Evolutionary conservation across 2,888 invertebrate species (phyloP), one percentile per base, ranked within the genome.

Genomic region (Drosophila subquinaria): DNA sequence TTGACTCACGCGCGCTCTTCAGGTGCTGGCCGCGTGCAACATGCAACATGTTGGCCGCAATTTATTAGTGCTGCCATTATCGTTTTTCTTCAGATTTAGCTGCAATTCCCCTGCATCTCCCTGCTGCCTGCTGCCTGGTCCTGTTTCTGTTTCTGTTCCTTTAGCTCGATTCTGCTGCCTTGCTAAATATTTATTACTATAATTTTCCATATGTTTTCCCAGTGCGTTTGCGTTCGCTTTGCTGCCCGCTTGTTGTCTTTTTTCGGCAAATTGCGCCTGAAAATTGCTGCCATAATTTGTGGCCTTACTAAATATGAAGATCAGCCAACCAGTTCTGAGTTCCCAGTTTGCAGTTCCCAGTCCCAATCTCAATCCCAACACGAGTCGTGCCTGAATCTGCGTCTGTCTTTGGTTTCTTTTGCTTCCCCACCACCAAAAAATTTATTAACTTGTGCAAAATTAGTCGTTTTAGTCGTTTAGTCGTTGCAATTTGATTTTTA

Each of bases 31-130:
- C 64, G 69, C 81, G 86, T 85, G 81, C 88, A 88, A 73, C 83
- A 86, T 87, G 88, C 86, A 88, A 81, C 86, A 88, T 83, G 84
- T 88, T 88, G 88, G 74, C 82, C 79, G 88, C 88, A 87, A 89
- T 87, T 89, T 89, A 88, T 89, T 89, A 89, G 90, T 90, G 90
- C 84, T 90, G 82, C 86, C 89, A 89, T 89, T 83, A 87, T 88
- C 81, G 90, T 82, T 82, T 81, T 88, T 87, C 86, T 87, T 88
- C 88, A 87, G 86, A 85, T 89, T 89, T 89, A 81, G 81, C 80
- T 80, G 75, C 78, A 69, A 57, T 11, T 11, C 38, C 27, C 53
- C 75, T 20, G 45, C 30, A 8, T 33, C 20, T 55, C 35, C 17
- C 10, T 5, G 40, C 3, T 40, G 15, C n/a, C n/a, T 40, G 40